A percentile compares a stretch with the other conserved stretches of the same genome.
Evolutionary conservation across 2,113 vertebrate species (phyloP).

Genomic region (Odocoileus virginianus): DNA sequence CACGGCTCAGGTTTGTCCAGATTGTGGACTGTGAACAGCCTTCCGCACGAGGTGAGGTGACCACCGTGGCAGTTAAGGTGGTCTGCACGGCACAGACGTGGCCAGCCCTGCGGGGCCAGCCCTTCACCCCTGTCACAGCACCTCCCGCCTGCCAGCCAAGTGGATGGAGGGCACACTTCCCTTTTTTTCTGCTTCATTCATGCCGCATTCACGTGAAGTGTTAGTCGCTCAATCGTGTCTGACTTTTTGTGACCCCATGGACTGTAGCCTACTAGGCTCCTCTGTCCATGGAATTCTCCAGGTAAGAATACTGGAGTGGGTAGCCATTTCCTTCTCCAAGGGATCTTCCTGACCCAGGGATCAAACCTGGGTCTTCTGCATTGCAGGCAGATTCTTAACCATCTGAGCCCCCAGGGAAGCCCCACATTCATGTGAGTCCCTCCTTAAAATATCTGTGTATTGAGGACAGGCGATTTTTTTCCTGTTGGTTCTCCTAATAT

Average conservation of each 20-base stretch:
- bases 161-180: neutral
- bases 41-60: neutral
- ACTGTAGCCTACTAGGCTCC: neutral
- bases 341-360: neutral
- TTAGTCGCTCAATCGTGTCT: neutral
- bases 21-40: neutral
- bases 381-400: neutral
- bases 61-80: neutral
- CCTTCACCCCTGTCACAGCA: neutral
- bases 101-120: accelerated
- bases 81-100: accelerated
- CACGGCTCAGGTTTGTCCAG: accelerated
- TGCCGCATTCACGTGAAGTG: neutral
- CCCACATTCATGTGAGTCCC: neutral
- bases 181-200: neutral
- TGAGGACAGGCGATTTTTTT: neutral
- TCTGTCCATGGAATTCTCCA: neutral
- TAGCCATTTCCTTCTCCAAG: neutral
- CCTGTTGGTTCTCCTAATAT: neutral
- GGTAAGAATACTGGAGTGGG: neutral
- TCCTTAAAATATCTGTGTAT: neutral
- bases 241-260: neutral
- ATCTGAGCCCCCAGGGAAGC: neutral
- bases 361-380: neutral
- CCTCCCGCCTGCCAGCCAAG: accelerated